These are phyloP conservation scores for Agonopterix arenella DNA, from an alignment of 2,888 invertebrate species.

Conservation along the genomic window DNA sequence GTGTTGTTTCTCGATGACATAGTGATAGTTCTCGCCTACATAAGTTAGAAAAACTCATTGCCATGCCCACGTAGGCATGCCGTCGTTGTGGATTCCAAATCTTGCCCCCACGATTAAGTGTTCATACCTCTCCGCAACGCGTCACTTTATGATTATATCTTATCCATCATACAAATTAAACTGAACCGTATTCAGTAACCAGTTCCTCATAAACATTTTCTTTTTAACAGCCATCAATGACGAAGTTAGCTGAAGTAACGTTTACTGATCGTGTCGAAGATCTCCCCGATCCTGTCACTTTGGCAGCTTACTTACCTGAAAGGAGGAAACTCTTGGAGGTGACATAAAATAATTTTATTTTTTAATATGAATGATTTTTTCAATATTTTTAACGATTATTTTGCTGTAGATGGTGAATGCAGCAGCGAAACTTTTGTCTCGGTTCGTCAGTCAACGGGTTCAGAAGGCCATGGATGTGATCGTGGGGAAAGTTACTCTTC, in stretches of 20 bases:
- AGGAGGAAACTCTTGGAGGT: constrained; percentile 59
- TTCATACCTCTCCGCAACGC: too few species aligned
- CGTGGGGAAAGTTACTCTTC: constrained; percentile 51
- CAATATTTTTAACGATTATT: neutral
- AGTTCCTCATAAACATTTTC: too few species aligned
- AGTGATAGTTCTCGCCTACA: too few species aligned
- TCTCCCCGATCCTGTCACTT: constrained; percentile 52
- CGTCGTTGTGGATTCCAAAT: too few species aligned
- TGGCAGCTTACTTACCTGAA: constrained; percentile 43
- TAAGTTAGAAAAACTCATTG: too few species aligned
- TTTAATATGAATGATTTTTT: neutral
- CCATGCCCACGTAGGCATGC: too few species aligned
- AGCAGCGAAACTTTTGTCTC: constrained; percentile 44
- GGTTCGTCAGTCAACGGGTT: constrained; percentile 43
- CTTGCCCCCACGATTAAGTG: too few species aligned
- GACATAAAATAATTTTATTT: neutral
- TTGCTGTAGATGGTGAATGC: constrained; percentile 48
- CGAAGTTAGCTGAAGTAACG: constrained; percentile 59
- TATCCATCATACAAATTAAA: too few species aligned
- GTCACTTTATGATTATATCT: too few species aligned
- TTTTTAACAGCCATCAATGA: constrained; percentile 49
- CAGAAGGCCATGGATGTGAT: constrained; percentile 49
- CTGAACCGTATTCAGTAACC: too few species aligned
- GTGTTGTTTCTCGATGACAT: too few species aligned
- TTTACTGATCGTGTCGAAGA: constrained; percentile 57